A percentile compares a stretch with the other conserved stretches of the same genome.
phyloP scores from a whole-genome alignment of 2,797 vertebrate species.

The Tachyglossus aculeatus region DNA sequence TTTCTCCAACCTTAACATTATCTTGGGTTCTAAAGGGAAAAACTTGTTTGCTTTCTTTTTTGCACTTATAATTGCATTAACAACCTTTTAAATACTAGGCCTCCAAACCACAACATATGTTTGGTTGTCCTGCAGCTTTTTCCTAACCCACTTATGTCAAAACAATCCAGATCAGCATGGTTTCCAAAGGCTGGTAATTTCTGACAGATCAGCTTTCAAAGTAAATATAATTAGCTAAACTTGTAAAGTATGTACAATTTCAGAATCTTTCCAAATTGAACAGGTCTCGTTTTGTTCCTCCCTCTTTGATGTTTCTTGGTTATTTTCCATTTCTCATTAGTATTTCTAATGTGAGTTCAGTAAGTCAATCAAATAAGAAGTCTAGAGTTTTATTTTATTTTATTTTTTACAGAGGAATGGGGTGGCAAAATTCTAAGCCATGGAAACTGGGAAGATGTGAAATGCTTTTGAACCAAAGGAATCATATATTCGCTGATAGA shows the following conservation, averaged over 20 bases:
- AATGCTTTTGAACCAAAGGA: too few species aligned
- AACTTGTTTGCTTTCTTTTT: neutral
- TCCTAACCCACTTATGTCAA: slow-evolving; percentile 13
- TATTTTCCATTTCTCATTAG: neutral
- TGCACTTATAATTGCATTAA: slow-evolving; percentile 12
- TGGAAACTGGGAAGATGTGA: too few species aligned
- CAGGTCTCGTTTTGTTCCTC: neutral
- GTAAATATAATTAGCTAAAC: slow-evolving; percentile 36
- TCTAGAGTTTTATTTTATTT: too few species aligned
- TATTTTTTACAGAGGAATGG: too few species aligned
- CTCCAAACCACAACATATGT: slow-evolving; percentile 29
- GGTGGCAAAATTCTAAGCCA: too few species aligned
- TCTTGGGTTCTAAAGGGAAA: slow-evolving; percentile 15
- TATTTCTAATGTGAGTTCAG: neutral
- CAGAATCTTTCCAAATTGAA: slow-evolving; percentile 19
- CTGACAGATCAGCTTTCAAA: slow-evolving; percentile 12
- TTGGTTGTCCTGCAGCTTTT: slow-evolving; percentile 25
- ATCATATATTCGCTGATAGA: too few species aligned
- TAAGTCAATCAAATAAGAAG: neutral
- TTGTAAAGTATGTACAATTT: slow-evolving; percentile 31
- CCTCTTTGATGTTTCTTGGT: neutral
- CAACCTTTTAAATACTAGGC: slow-evolving; percentile 32
- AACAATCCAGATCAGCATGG: slow-evolving; percentile 25
- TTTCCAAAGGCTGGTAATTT: slow-evolving; percentile 33
- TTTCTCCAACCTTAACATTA: slow-evolving; percentile 3